Evolutionary conservation across 92 coral and sea anemone species (phyloP), one percentile per base, ranked within the genome.

Genomic region (Phymanthus crucifer): DNA sequence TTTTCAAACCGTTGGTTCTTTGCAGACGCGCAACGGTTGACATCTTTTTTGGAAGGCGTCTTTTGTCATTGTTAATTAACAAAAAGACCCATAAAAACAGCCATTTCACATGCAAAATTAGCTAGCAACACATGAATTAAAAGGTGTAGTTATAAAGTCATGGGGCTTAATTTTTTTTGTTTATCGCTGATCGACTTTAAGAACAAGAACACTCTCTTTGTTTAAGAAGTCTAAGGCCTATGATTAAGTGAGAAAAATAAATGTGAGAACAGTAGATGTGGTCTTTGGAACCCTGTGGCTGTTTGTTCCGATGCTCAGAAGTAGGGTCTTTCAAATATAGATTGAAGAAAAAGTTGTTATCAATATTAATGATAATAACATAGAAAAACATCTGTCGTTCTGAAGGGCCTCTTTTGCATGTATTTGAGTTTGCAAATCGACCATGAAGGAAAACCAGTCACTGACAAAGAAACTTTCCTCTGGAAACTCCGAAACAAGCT

Each of bases 331-430:
- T 61, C 33, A 61, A 61, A 61, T 61, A 26, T 34, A 61, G 36
- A 61, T 61, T 61, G 32, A 18, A n/a, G 68, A 61, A 24, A 57
- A 61, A 61, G 19, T 27, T 61, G 61, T 13, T 32, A 75, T 75
- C 37, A 75, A 75, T 54, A 54, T 54, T 75, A 75, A 54, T 54
- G 70, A 56, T 31, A 52, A 73, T 73, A 54, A n/a, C 29, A 37
- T 43, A n/a, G 17, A 14, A 75, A 56, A 57, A 52, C 79, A 75
- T 54, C 79, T 75, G 79, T 48, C 69, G 14, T 24, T 16, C 33
- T 2, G 68, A 61, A 61, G 33, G 8, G 10, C 26, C n/a, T 61
- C 29, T 19, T 29, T 3, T 61, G 68, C 36, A 27, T 61, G 17
- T 61, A 16, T 61, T 61, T 24, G 68, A 33, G 34, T 61, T 61